Percentiles rank a stretch among this genome's conserved stretches.
These are phyloP conservation scores for Coilia nasus DNA, from an alignment of 2,797 vertebrate species.

Conservation along the genomic window DNA sequence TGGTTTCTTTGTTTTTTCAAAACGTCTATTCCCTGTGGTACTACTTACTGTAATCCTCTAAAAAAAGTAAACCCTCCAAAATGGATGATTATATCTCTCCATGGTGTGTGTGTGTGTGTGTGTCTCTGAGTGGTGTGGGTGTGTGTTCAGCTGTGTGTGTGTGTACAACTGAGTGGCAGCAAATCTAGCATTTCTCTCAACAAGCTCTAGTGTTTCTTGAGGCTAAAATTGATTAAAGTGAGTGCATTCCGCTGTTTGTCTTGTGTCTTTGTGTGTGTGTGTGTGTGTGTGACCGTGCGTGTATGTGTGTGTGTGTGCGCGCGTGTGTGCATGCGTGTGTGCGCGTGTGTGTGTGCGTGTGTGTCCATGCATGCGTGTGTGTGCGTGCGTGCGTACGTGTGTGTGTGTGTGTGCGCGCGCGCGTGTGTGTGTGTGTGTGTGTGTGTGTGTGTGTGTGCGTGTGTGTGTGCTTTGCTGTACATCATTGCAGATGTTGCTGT, in stretches of 20 bases:
- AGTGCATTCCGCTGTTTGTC: background rate
- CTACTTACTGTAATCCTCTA: background rate
- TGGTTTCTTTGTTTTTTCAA: background rate
- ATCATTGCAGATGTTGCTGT: background rate
- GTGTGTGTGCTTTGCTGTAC: background rate
- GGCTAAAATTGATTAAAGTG: background rate
- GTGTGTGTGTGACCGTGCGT: background rate
- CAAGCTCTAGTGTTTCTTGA: background rate
- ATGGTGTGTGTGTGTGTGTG: background rate
- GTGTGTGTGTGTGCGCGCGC: background rate
- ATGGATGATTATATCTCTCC: too few species aligned
- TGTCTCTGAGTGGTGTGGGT: background rate
- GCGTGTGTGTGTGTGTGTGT: background rate
- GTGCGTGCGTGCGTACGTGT: background rate
- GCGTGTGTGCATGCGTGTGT: background rate
- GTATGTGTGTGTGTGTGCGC: background rate
- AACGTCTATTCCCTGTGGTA: background rate
- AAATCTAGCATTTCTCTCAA: background rate
- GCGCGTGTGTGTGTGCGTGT: background rate
- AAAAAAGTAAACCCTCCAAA: background rate
- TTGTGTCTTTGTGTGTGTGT: background rate
- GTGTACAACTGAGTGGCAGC: background rate
- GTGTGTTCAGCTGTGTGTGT: background rate
- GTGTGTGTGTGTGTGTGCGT: background rate
- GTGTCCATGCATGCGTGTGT: background rate